phyloP scores from a whole-genome alignment of 64 coral and sea anemone genomes.

The Dendrophyllia cribrosa region DNA sequence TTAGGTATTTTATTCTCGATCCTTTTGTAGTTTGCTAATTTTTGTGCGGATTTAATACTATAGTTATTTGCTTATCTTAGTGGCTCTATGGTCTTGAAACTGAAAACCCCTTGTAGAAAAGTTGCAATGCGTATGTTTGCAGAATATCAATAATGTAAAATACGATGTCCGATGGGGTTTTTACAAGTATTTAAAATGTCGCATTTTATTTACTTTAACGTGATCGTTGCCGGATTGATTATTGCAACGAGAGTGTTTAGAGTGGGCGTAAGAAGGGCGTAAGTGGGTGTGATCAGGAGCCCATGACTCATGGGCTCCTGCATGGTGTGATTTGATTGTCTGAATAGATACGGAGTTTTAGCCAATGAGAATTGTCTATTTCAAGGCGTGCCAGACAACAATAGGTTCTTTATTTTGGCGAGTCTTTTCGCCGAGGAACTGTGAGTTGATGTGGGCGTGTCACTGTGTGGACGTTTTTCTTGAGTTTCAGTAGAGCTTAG shows the following conservation, averaged over 20 bases:
- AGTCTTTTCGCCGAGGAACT: no score
- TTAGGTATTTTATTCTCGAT: not conserved
- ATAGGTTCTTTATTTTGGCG: not conserved
- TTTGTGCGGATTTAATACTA: not conserved
- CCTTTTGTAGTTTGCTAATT: not conserved
- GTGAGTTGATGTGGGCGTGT: no score
- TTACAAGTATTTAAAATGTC: no score
- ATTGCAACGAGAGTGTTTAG: not conserved
- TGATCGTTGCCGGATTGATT: not conserved
- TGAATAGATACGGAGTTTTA: not conserved
- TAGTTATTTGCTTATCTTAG: not conserved
- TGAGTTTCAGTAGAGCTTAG: no score
- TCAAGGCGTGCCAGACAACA: conserved; percentile 5
- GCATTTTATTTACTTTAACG: not conserved
- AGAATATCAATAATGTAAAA: no score
- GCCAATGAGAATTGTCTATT: not conserved
- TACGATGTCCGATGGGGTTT: no score
- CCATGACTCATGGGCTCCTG: no score
- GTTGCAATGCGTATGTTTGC: not conserved
- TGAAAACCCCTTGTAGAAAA: not conserved
- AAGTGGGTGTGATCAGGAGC: no score
- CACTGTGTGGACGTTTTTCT: not conserved
- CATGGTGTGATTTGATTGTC: not conserved
- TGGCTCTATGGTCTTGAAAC: not conserved
- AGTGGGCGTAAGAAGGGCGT: not conserved